Conservation (phyloP, 2,888 invertebrate species). For the Pseudoips prasinana region DNA sequence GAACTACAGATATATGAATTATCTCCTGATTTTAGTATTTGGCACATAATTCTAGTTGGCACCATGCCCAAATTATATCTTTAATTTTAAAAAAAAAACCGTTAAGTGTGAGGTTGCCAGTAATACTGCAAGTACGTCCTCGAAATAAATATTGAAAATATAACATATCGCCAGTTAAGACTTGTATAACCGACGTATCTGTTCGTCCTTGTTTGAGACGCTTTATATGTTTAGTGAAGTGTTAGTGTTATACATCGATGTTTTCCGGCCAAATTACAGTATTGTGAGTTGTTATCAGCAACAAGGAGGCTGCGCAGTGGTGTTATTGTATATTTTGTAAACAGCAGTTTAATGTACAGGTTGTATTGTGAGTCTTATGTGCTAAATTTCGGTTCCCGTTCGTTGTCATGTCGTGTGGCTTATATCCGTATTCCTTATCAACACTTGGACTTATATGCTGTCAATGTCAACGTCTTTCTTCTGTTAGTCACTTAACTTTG, state of each 20-base stretch:
- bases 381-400: conserved; percentile 25
- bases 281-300: conserved; percentile 28
- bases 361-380: conserved; percentile 34
- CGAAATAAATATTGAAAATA: conserved; percentile 16
- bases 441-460: too few relatives aligned
- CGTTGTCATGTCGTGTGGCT: too few relatives aligned
- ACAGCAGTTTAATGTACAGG: conserved; percentile 46
- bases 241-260: conserved; percentile 34
- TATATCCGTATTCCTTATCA: too few relatives aligned
- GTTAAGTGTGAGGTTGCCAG: too few relatives aligned
- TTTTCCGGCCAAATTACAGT: conserved; percentile 48
- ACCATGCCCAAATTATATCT: too few relatives aligned
- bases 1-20: too few relatives aligned
- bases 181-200: conserved; percentile 12
- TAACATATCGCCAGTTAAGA: conserved; percentile 33
- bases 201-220: conserved; percentile 15
- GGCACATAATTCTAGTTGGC: too few relatives aligned
- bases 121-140: conserved; percentile 23
- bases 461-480: too few relatives aligned
- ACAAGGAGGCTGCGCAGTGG: conserved; percentile 18
- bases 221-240: conserved; percentile 18
- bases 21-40: too few relatives aligned
- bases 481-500: too few relatives aligned
- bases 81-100: too few relatives aligned
- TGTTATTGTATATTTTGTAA: conserved; percentile 51